Evolutionary conservation across 2,797 vertebrate species (phyloP), one percentile per base, ranked within the genome.

Genomic region (Hylomyscus alleni): DNA sequence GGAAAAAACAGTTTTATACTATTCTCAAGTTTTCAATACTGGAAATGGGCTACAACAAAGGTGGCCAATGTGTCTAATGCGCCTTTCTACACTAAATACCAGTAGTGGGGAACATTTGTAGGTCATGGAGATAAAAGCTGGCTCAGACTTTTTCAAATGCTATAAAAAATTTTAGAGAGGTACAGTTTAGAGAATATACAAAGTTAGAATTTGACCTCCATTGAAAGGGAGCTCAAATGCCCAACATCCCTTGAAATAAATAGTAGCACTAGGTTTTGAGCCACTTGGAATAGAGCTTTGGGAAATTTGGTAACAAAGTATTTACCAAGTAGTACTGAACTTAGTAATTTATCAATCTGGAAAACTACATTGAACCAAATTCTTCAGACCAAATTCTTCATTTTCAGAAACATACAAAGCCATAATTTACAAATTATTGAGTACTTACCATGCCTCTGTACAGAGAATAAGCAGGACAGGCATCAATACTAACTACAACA

Each of bases 131-230:
- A 94, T 65, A 31, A 93, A 95, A 88, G 31, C 4, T 88, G 58
- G 40, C 50, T 93, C 14, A 83, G 37, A 67, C 29, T n/a, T 93
- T 91, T 60, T 40, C 37, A 69, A 69, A 85, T n/a, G 50, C 31
- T 69, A 47, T 52, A 69, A 52, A n/a, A 67, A 69, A 8, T 47
- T 92, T 94, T 91, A 87, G 54, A 97, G 29, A 75, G 20, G 2
- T 67, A 9, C 0, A 34, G 19, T 88, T 96, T 62, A 60, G 73
- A 82, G 94, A 93, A 83, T 69, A 89, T 11, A 82, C 34, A 94
- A 88, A 95, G 84, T 82, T 94, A 93, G n/a, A 95, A 95, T 12
- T 44, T 94, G 82, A 86, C 47, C 91, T 73, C 56, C 20, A 87
- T n/a, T 93, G 58, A 85, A 81, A 89, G 87, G 67, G 15, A 56